These are phyloP conservation scores for Elgaria multicarinata DNA, from an alignment of 2,113 vertebrate species.

Conservation along the genomic window DNA sequence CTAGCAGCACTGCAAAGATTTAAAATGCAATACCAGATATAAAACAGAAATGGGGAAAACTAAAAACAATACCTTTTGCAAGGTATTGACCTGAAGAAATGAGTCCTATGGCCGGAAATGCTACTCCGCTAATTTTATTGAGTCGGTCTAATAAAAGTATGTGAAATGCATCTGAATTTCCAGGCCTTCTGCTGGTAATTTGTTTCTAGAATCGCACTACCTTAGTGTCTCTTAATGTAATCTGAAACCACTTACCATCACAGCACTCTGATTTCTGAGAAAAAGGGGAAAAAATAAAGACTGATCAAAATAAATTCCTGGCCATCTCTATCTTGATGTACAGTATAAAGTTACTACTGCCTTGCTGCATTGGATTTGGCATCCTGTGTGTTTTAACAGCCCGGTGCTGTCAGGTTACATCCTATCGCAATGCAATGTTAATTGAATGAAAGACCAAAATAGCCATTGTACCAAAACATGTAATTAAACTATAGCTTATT, in stretches of 20 bases:
- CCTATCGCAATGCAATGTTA: conserved; percentile 13
- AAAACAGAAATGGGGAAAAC: no score
- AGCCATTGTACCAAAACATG: not conserved
- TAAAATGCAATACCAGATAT: no score
- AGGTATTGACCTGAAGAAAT: not conserved
- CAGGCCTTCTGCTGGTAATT: conserved; percentile 35
- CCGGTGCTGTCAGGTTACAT: not conserved
- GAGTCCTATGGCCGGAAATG: not conserved
- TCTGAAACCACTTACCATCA: conserved; percentile 9
- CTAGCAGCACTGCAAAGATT: no score
- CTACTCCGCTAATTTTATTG: conserved; percentile 39
- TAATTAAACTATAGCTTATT: not conserved
- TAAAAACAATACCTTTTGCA: conserved; percentile 17
- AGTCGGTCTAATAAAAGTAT: conserved; percentile 44
- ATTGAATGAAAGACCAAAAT: not conserved
- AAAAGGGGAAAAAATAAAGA: conserved; percentile 5
- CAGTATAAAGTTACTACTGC: not conserved
- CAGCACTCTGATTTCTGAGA: conserved; percentile 14
- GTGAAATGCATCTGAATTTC: conserved; percentile 37
- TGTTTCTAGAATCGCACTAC: conserved; percentile 46
- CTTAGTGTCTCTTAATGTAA: conserved; percentile 34
- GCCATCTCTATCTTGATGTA: not conserved
- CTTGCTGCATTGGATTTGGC: conserved; percentile 19
- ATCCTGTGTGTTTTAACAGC: conserved; percentile 33
- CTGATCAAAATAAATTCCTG: conserved; percentile 33